Conservation (phyloP, 2,113 vertebrate genomes). For the Nipponia nippon region DNA sequence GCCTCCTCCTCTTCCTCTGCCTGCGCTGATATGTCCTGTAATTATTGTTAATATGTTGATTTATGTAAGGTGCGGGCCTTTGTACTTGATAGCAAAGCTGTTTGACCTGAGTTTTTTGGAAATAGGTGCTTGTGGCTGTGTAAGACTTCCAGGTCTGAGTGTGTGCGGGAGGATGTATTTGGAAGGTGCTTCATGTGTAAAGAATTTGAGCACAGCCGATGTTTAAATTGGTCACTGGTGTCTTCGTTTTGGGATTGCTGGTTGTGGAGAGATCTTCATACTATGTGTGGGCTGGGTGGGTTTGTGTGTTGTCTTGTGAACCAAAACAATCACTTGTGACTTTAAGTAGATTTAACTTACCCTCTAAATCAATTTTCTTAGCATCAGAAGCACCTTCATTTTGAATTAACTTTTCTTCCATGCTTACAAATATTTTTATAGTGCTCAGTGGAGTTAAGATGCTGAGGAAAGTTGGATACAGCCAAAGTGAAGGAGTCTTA, state of each 20-base stretch:
- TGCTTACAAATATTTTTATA: neutral
- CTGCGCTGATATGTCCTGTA: accelerated
- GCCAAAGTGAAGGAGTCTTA: neutral
- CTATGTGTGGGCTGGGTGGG: neutral
- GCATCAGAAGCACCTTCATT: neutral
- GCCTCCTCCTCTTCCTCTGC: neutral
- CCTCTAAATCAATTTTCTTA: neutral
- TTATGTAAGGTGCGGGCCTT: neutral
- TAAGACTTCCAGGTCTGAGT: neutral
- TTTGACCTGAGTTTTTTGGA: neutral
- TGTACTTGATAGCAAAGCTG: neutral
- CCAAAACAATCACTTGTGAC: neutral
- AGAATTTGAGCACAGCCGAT: neutral
- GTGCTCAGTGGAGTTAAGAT: neutral
- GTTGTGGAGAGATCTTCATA: neutral
- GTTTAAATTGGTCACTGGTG: neutral
- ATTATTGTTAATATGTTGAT: neutral
- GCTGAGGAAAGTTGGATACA: neutral
- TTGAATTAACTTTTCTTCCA: neutral
- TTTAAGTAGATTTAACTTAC: neutral
- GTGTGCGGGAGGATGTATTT: neutral
- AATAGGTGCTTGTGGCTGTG: neutral
- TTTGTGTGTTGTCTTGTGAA: neutral
- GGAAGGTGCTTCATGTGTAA: neutral
- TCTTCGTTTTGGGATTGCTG: neutral